These are phyloP conservation scores for Heterotilapia buettikoferi DNA, from an alignment of 2,113 vertebrate genomes.

Conservation along the genomic window DNA sequence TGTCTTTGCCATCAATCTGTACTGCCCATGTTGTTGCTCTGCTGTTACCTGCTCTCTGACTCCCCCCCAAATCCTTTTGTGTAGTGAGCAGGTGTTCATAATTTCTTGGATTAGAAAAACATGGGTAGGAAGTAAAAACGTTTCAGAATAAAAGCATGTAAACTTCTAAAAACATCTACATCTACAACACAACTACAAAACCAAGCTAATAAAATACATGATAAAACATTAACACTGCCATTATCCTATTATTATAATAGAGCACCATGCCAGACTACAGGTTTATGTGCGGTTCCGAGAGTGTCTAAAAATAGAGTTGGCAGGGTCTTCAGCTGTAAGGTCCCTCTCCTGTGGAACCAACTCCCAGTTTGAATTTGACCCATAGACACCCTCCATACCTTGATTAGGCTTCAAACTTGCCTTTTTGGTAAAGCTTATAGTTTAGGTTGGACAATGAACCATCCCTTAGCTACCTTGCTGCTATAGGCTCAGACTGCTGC, in stretches of 20 bases:
- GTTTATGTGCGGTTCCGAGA: neutral
- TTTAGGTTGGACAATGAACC: neutral
- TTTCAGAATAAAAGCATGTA: neutral
- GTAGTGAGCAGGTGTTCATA: neutral
- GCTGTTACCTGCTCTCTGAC: neutral
- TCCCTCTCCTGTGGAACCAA: neutral
- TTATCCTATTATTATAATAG: neutral
- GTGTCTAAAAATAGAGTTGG: neutral
- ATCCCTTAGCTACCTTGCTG: neutral
- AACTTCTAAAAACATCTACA: fast-evolving
- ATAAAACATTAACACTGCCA: neutral
- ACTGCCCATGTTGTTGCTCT: neutral
- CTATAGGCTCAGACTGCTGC: neutral
- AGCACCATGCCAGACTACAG: neutral
- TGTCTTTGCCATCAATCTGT: neutral
- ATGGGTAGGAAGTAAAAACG: neutral
- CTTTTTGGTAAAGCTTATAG: neutral
- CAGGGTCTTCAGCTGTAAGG: neutral
- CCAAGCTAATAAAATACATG: neutral
- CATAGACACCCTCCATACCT: neutral
- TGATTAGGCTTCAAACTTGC: neutral
- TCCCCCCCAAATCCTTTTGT: neutral
- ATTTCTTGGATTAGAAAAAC: neutral
- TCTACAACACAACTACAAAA: neutral
- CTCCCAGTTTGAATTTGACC: neutral